A percentile compares a stretch with the other conserved stretches of the same genome.
These are phyloP conservation scores for Hystrix brachyura DNA, from an alignment of 2,113 vertebrate species.

Conservation along the genomic window DNA sequence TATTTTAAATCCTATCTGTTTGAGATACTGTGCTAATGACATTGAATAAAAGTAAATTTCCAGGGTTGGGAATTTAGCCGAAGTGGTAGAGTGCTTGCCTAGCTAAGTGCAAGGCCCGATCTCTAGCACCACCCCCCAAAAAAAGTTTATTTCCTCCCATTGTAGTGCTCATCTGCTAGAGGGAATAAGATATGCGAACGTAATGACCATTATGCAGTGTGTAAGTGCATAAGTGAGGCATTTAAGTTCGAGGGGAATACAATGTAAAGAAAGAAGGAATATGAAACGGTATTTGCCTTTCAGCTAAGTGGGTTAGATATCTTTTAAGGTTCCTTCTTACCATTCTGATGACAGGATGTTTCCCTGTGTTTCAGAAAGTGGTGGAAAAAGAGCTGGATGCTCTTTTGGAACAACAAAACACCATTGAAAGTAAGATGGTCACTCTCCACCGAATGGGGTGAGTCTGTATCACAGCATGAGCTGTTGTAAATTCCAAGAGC, in stretches of 20 bases:
- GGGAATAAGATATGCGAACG: not conserved
- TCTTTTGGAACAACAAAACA: conserved; percentile 93
- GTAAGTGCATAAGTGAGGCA: conserved; percentile 10
- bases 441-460: conserved; percentile 97
- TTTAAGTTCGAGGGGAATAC: not conserved
- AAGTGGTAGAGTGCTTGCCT: no score
- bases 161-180: conserved; percentile 26
- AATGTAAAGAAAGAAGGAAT: not conserved
- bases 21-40: not conserved
- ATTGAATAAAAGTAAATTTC: conserved; percentile 5
- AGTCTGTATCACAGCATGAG: conserved; percentile 72
- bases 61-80: no score
- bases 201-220: not conserved
- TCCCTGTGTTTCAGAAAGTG: conserved; percentile 89
- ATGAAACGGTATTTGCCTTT: conserved; percentile 20
- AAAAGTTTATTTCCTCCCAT: conserved; percentile 18
- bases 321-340: conserved; percentile 15
- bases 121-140: no score
- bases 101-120: not conserved
- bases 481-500: not conserved
- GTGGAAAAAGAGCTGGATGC: conserved; percentile 93
- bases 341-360: not conserved
- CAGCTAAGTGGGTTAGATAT: not conserved
- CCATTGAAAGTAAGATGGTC: conserved; percentile 96
- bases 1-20: conserved; percentile 4